phyloP scores from a whole-genome alignment of 2,797 vertebrate genomes.

The Parauchenoglanis punctatus region DNA sequence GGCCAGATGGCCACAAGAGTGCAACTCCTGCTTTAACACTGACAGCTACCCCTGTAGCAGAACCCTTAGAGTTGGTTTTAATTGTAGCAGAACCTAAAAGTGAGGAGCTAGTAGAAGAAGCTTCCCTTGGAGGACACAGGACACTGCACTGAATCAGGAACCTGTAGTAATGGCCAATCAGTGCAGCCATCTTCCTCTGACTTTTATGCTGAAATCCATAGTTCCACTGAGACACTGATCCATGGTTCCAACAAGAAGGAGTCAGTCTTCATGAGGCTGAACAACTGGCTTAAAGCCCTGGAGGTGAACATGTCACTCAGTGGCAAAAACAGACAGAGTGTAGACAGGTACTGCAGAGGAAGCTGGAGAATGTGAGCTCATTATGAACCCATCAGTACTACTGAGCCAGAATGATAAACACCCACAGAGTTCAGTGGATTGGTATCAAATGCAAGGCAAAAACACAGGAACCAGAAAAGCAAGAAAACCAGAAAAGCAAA shows the following conservation, averaged over 20 bases:
- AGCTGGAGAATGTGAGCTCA: constrained; percentile 88
- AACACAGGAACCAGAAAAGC: too few species aligned
- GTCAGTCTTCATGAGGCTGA: constrained; percentile 97
- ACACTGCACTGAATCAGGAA: constrained; percentile 58
- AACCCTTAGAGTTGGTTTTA: background rate
- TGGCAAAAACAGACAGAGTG: constrained; percentile 92
- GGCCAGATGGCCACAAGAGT: too few species aligned
- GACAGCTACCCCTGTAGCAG: constrained; percentile 14
- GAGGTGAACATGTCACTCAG: constrained; percentile 99
- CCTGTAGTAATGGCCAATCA: background rate
- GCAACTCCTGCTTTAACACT: constrained; percentile 29
- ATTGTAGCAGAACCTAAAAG: constrained; percentile 52
- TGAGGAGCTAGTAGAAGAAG: constrained; percentile 80
- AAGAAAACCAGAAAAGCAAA: too few species aligned
- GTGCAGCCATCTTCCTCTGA: constrained; percentile 78
- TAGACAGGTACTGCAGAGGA: constrained; percentile 88
- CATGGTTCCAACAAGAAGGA: constrained; percentile 95
- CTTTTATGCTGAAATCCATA: constrained; percentile 89
- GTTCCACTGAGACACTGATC: constrained; percentile 75
- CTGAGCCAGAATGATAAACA: too few species aligned
- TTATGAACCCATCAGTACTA: constrained; percentile 86
- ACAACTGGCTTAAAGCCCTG: constrained; percentile 96
- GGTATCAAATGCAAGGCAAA: too few species aligned
- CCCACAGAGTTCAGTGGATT: too few species aligned
- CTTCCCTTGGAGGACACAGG: constrained; percentile 59